Conservation (phyloP, 2,113 vertebrate genomes). For the Apaloderma vittatum region DNA sequence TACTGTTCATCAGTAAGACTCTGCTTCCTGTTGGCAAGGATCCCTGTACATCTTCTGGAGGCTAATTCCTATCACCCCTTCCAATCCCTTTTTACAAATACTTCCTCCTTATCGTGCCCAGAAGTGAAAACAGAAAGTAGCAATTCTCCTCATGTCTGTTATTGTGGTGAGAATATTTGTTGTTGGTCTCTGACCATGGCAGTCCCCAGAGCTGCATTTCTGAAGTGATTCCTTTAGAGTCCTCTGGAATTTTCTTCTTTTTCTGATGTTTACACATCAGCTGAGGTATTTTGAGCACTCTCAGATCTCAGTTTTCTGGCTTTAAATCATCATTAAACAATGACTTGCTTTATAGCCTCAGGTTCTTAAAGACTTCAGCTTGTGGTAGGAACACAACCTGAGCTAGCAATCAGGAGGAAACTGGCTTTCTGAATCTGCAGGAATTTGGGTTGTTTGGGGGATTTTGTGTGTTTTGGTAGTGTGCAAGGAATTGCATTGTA, state of each 20-base stretch:
- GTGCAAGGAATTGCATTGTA: background rate
- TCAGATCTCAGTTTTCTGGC: background rate
- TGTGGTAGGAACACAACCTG: background rate
- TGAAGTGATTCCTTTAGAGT: constrained; percentile 20
- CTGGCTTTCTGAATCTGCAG: background rate
- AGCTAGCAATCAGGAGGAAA: background rate
- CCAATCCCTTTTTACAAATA: constrained; percentile 31
- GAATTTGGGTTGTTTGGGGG: background rate
- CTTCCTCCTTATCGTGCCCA: background rate
- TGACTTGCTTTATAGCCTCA: background rate
- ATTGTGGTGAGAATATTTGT: background rate
- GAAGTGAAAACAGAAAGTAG: background rate
- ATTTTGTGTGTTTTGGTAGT: background rate
- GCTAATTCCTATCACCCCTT: background rate
- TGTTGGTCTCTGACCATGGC: background rate
- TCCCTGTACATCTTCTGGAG: background rate
- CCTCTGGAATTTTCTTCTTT: constrained; percentile 15
- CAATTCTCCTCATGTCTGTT: background rate
- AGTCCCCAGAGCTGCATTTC: background rate
- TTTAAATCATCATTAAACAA: constrained; percentile 9
- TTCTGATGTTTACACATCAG: constrained; percentile 24
- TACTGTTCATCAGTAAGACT: background rate
- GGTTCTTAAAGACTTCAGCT: background rate
- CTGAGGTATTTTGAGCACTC: constrained; percentile 23
- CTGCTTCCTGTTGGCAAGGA: constrained; percentile 23